phyloP scores from a whole-genome alignment of 2,113 vertebrate species.

The Atlantisia rogersi region DNA sequence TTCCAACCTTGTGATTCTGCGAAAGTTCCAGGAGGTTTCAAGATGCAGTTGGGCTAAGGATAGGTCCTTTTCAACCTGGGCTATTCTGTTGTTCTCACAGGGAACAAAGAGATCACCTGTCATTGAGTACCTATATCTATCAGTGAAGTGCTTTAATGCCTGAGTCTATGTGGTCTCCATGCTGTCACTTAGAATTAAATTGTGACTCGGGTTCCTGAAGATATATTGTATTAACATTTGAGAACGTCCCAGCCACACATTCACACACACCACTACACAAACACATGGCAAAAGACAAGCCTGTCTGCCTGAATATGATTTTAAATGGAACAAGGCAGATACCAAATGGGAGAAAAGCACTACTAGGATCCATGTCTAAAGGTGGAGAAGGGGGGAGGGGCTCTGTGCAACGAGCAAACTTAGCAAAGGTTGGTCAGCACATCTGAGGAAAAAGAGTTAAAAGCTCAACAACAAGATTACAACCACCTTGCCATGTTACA shows the following conservation, averaged over 20 bases:
- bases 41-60: not conserved
- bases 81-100: not conserved
- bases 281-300: not conserved
- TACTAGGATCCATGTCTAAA: not conserved
- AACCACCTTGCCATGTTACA: not conserved
- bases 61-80: not conserved
- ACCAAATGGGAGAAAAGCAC: not conserved
- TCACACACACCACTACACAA: not conserved
- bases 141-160: not conserved
- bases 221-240: not conserved
- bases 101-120: not conserved
- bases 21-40: not conserved
- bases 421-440: not conserved
- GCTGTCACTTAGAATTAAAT: not conserved
- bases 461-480: rapidly evolving
- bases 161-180: not conserved
- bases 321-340: not conserved
- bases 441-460: not conserved
- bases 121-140: not conserved
- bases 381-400: not conserved
- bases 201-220: not conserved
- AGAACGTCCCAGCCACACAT: not conserved
- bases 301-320: not conserved
- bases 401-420: not conserved
- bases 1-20: too few species aligned